phyloP scores from a whole-genome alignment of 2,888 invertebrate species.

The Apamea epomidion region DNA sequence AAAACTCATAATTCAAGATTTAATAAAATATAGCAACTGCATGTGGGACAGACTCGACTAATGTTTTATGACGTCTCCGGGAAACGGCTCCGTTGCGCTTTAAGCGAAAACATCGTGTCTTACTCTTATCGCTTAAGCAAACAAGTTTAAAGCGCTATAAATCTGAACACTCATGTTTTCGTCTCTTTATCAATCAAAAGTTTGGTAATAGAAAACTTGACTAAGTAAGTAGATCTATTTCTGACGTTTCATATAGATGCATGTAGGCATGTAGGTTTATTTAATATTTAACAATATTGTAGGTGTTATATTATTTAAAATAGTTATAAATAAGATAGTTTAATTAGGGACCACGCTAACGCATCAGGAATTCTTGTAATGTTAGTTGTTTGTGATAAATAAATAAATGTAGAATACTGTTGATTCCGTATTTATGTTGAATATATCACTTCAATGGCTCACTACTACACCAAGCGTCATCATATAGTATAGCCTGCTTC shows the following conservation, averaged over 20 bases:
- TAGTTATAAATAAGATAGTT: too few species aligned
- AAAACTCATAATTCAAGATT: conserved; percentile 7
- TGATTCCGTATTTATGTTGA: too few species aligned
- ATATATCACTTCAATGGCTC: too few species aligned
- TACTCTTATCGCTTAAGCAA: conserved; percentile 24
- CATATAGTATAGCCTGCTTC: too few species aligned
- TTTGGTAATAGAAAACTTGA: background rate
- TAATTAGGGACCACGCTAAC: too few species aligned
- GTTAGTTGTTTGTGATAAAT: too few species aligned
- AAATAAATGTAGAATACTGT: too few species aligned
- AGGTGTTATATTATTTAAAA: too few species aligned
- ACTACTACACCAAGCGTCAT: too few species aligned
- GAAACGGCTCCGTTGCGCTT: conserved; percentile 27
- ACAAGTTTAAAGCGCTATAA: conserved; percentile 30
- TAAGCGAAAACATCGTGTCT: conserved; percentile 38
- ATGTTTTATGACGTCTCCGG: conserved; percentile 39
- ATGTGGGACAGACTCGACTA: conserved; percentile 38
- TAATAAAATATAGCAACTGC: conserved; percentile 31
- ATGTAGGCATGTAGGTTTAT: background rate
- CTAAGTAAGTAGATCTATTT: background rate
- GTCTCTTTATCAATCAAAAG: conserved; percentile 26
- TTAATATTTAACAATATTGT: too few species aligned
- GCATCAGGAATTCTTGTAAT: too few species aligned
- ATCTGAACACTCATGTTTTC: conserved; percentile 10
- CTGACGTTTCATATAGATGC: background rate